A percentile compares a stretch with the other conserved stretches of the same genome.
Conservation (phyloP, 1,140 invertebrate species). For the Nilaparvata lugens region DNA sequence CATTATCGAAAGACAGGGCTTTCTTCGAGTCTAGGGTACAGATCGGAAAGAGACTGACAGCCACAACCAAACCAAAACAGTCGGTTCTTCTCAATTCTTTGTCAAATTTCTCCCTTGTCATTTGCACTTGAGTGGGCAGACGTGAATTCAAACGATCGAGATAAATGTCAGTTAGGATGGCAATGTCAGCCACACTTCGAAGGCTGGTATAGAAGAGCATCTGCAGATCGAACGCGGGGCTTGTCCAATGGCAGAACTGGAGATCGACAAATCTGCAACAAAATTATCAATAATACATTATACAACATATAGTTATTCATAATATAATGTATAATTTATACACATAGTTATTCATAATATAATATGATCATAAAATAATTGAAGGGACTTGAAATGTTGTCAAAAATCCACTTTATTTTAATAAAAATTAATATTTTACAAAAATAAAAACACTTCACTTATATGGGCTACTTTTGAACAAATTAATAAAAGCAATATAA, state of each 20-base stretch:
- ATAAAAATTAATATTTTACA: too few species aligned
- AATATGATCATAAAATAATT: too few species aligned
- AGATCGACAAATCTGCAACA: slow-evolving; percentile 15
- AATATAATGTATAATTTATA: too few species aligned
- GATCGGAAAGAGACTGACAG: background rate
- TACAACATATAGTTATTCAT: too few species aligned
- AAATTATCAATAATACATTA: too few species aligned
- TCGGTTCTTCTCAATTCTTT: background rate
- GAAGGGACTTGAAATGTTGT: too few species aligned
- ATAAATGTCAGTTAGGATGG: background rate
- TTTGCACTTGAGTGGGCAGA: background rate
- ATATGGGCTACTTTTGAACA: too few species aligned
- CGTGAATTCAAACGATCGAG: background rate
- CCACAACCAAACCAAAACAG: background rate
- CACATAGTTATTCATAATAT: too few species aligned
- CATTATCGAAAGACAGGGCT: background rate
- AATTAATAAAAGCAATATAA: too few species aligned
- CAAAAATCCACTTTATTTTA: too few species aligned
- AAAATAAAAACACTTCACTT: too few species aligned
- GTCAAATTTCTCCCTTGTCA: background rate
- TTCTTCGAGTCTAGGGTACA: background rate
- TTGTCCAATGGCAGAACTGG: slow-evolving; percentile 11
- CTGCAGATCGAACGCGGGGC: slow-evolving; percentile 19
- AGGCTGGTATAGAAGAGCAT: slow-evolving; percentile 19
- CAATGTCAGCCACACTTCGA: background rate